Conservation (phyloP, 1,140 invertebrate genomes). For the Nephotettix cincticeps region DNA sequence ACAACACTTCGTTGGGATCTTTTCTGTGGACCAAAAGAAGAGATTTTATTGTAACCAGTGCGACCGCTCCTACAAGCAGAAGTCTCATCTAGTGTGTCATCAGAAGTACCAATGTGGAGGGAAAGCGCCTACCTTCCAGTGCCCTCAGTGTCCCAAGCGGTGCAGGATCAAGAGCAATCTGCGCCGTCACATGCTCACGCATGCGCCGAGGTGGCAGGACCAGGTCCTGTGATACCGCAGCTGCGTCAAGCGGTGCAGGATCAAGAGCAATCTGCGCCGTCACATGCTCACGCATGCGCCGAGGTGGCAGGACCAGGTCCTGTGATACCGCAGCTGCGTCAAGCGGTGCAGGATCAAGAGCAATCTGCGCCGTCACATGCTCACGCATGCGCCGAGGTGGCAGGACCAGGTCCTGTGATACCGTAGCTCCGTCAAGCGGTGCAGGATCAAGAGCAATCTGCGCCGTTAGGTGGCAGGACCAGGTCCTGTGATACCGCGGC, state of each 20-base stretch:
- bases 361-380: constrained; percentile 44
- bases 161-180: constrained; percentile 36
- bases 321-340: constrained; percentile 23
- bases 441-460: constrained; percentile 37
- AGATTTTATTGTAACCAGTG: constrained; percentile 31
- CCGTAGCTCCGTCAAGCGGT: constrained; percentile 35
- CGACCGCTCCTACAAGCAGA: constrained; percentile 37
- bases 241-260: neutral
- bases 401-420: constrained; percentile 38
- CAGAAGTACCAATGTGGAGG: constrained; percentile 18
- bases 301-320: neutral
- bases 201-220: neutral
- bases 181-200: constrained; percentile 49
- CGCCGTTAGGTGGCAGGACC: too few species aligned
- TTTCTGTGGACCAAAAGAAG: too few species aligned
- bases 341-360: constrained; percentile 25
- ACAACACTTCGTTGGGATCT: too few species aligned
- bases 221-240: too few species aligned
- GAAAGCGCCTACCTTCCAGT: constrained; percentile 35
- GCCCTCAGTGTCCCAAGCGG: constrained; percentile 37
- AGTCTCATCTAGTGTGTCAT: constrained; percentile 25
- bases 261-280: constrained; percentile 19
- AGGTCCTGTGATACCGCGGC: too few species aligned
- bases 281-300: constrained; percentile 39
- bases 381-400: too few species aligned